Evolutionary conservation across 2,888 invertebrate genomes (phyloP).

Genomic region (Cerastoderma edule): DNA sequence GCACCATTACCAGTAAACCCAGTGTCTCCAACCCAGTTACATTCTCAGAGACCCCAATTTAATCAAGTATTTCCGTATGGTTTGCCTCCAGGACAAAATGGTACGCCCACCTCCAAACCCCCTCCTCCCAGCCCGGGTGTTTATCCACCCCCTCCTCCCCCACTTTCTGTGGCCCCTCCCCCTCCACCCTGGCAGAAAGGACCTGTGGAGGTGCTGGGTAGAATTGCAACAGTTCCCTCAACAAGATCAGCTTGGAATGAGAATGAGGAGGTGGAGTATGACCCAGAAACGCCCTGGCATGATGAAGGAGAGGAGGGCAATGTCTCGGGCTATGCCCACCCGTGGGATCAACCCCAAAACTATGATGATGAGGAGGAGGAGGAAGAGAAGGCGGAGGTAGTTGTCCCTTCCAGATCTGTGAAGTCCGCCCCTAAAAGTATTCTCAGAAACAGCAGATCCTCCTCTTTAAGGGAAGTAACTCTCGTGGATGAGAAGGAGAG

Average conservation of each 20-base stretch:
- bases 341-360: conserved; percentile 52
- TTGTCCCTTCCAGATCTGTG: conserved; percentile 49
- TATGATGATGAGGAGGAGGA: conserved; percentile 58
- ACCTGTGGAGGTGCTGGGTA: conserved; percentile 17
- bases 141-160: conserved; percentile 25
- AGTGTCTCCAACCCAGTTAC: conserved; percentile 9
- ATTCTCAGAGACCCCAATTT: conserved; percentile 1
- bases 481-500: conserved; percentile 50
- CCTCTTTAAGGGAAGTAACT: conserved; percentile 63
- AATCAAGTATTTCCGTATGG: conserved; percentile 27
- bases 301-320: conserved; percentile 28
- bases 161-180: conserved; percentile 23
- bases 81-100: neutral
- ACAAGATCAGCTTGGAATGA: conserved; percentile 37
- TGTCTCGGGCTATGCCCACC: conserved; percentile 44
- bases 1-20: conserved; percentile 14
- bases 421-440: conserved; percentile 65
- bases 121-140: conserved; percentile 22
- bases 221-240: conserved; percentile 34
- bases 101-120: conserved; percentile 22
- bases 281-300: conserved; percentile 7
- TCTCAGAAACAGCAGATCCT: conserved; percentile 61
- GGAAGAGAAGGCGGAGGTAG: conserved; percentile 37
- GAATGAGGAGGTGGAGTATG: neutral
- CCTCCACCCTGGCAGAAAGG: conserved; percentile 43